phyloP scores from a whole-genome alignment of 1,140 invertebrate genomes.

The Aphaenogaster rudis region DNA sequence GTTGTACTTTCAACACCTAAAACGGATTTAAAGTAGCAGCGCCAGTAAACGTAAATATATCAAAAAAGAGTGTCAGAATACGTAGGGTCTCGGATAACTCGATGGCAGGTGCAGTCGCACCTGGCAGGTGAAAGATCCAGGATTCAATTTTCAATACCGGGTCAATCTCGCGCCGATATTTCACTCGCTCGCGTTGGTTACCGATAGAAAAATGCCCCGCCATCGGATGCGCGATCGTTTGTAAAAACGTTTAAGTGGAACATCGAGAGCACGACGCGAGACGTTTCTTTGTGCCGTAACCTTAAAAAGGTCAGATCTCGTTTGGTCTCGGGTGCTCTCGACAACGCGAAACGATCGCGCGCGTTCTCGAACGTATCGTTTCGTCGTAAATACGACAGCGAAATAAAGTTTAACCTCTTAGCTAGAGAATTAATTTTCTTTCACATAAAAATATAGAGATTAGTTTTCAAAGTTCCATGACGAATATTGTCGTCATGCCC shows the following conservation, averaged over 20 bases:
- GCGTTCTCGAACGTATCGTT: neutral
- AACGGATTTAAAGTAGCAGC: neutral
- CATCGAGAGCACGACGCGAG: neutral
- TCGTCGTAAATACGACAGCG: neutral
- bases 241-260: neutral
- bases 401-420: neutral
- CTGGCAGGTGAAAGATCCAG: neutral
- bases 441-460: no score
- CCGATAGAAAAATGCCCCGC: neutral
- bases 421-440: no score
- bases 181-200: neutral
- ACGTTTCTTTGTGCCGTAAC: neutral
- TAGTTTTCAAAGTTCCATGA: no score
- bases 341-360: neutral
- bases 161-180: neutral
- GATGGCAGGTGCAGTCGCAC: neutral
- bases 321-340: neutral
- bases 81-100: neutral
- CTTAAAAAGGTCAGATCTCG: neutral
- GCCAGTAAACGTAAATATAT: neutral
- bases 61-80: neutral
- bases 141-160: neutral
- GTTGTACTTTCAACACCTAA: neutral
- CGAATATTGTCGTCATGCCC: no score
- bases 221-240: neutral